Evolutionary conservation across 1,140 invertebrate species (phyloP).

Genomic region (Mya arenaria): DNA sequence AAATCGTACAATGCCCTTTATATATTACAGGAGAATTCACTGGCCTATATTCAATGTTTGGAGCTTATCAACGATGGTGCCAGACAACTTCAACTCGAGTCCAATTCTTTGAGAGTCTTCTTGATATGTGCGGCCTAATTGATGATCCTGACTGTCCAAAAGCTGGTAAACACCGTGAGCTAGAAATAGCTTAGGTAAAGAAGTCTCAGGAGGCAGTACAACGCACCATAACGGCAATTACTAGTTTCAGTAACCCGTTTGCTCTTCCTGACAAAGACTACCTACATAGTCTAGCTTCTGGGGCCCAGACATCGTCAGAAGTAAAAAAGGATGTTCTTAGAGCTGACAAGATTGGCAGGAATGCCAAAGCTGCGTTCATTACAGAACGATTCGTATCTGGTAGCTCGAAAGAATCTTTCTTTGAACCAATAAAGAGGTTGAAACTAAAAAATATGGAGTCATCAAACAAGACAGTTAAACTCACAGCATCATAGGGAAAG

Average conservation of each 20-base stretch:
- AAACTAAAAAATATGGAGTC: constrained; percentile 58
- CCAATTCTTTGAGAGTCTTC: constrained; percentile 41
- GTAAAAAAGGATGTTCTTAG: constrained; percentile 48
- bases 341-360: constrained; percentile 18
- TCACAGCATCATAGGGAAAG: too few species aligned
- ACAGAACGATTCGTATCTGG: constrained; percentile 47
- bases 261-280: constrained; percentile 34
- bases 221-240: constrained; percentile 43
- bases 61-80: constrained; percentile 54
- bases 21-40: constrained; percentile 3
- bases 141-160: background rate
- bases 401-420: constrained; percentile 62
- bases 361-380: constrained; percentile 55
- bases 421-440: constrained; percentile 57
- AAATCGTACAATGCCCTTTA: background rate
- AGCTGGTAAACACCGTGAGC: constrained; percentile 47
- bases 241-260: constrained; percentile 52
- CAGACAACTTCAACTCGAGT: constrained; percentile 48
- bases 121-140: constrained; percentile 48
- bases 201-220: constrained; percentile 46
- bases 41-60: constrained; percentile 25
- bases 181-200: constrained; percentile 42
- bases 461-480: constrained; percentile 46
- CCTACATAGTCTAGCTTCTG: too few species aligned
- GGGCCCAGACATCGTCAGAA: too few species aligned